Evolutionary conservation across 2,888 invertebrate genomes (phyloP).

Genomic region (Microplitis manilae): DNA sequence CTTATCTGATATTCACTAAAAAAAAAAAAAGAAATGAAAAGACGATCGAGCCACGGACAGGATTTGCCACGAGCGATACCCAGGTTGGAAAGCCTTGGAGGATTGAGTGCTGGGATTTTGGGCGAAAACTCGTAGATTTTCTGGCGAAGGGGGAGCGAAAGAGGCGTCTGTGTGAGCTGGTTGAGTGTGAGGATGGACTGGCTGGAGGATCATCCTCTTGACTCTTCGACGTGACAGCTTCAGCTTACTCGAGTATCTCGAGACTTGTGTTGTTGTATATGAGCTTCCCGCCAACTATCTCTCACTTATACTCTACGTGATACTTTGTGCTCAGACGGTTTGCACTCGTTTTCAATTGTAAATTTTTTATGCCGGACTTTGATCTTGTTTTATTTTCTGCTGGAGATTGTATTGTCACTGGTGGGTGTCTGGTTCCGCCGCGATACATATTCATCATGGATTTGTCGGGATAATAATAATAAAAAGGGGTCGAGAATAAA

Average conservation of each 20-base stretch:
- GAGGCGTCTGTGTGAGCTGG: not conserved
- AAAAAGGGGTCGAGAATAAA: not conserved
- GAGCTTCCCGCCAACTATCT: conserved; percentile 9
- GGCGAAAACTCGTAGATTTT: conserved; percentile 10
- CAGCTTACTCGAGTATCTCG: conserved; percentile 17
- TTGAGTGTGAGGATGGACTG: not conserved
- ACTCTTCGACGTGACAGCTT: conserved; percentile 23
- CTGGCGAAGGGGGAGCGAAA: conserved; percentile 5
- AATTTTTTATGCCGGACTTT: conserved; percentile 24
- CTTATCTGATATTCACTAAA: conserved; percentile 28
- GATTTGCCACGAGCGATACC: conserved; percentile 33
- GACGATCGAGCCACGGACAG: conserved; percentile 12
- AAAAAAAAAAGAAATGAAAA: not conserved
- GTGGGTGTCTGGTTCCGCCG: conserved; percentile 24
- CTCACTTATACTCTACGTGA: not conserved
- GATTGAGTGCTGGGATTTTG: conserved; percentile 27
- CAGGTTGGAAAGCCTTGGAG: conserved; percentile 27
- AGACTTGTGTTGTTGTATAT: conserved; percentile 6
- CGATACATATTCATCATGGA: conserved; percentile 32
- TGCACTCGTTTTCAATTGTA: conserved; percentile 35
- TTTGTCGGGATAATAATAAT: conserved; percentile 7
- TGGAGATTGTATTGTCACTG: conserved; percentile 26
- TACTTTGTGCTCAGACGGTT: conserved; percentile 21
- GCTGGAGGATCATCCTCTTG: conserved; percentile 24
- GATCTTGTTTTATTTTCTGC: conserved; percentile 2